phyloP scores from a whole-genome alignment of 2,888 invertebrate genomes.

The Silvanus unidentatus region DNA sequence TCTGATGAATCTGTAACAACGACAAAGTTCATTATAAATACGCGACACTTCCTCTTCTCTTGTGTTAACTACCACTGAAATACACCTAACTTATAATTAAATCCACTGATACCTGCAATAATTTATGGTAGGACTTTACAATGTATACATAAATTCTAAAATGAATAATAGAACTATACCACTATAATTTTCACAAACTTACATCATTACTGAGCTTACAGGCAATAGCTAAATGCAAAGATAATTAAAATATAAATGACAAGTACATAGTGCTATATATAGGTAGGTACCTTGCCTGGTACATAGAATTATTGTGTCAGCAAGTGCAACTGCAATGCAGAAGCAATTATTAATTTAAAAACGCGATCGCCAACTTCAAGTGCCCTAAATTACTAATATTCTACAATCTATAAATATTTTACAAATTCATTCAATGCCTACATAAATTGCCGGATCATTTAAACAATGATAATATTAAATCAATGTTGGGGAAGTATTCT shows the following conservation, averaged over 20 bases:
- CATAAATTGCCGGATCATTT: too few relatives aligned
- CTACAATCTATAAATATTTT: too few relatives aligned
- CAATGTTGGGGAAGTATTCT: too few relatives aligned
- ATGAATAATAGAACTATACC: conserved; percentile 15
- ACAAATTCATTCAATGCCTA: too few relatives aligned
- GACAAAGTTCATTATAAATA: conserved; percentile 35
- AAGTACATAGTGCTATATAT: neutral
- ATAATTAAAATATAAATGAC: conserved; percentile 8
- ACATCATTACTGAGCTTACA: conserved; percentile 1
- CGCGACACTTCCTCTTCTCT: conserved; percentile 27
- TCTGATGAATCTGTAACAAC: conserved; percentile 32
- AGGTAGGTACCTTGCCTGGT: too few relatives aligned
- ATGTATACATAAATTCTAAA: conserved; percentile 23
- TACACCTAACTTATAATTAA: conserved; percentile 32
- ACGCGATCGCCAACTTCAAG: too few relatives aligned
- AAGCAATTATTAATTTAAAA: too few relatives aligned
- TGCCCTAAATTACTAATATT: too few relatives aligned
- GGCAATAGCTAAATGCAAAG: neutral
- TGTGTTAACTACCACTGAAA: conserved; percentile 25
- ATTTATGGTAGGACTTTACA: conserved; percentile 25
- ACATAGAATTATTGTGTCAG: too few relatives aligned
- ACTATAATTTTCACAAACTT: conserved; percentile 2
- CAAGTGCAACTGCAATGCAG: too few relatives aligned
- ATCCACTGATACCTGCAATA: conserved; percentile 29
- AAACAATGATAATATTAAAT: too few relatives aligned